Evolutionary conservation across 2,113 vertebrate genomes (phyloP).

Genomic region (Trichechus manatus): DNA sequence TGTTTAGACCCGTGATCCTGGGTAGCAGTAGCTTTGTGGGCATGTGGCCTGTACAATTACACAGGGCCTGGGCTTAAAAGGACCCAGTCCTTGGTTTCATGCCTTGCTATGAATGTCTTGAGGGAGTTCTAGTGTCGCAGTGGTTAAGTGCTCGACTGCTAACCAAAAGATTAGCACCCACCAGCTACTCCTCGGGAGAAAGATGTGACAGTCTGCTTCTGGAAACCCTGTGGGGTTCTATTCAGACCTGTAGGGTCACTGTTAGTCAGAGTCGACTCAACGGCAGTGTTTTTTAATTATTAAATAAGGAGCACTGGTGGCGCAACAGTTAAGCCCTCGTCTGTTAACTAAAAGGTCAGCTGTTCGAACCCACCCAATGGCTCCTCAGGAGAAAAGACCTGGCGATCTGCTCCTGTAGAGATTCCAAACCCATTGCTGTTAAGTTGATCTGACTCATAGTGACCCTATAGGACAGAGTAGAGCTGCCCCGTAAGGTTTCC

Average conservation of each 20-base stretch:
- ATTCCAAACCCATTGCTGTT: neutral
- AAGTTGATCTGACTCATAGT: neutral
- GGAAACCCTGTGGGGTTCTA: neutral
- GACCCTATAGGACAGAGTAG: neutral
- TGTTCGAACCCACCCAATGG: neutral
- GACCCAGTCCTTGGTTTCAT: neutral
- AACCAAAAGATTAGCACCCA: neutral
- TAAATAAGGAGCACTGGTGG: neutral
- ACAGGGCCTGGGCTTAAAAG: rapidly evolving
- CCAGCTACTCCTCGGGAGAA: neutral
- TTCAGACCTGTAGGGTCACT: neutral
- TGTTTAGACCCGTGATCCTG: neutral
- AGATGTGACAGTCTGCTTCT: neutral
- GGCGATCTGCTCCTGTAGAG: neutral
- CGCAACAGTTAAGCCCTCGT: neutral
- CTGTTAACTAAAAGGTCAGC: neutral
- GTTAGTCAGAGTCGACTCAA: neutral
- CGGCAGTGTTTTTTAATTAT: neutral
- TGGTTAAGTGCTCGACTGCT: neutral
- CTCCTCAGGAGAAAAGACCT: neutral
- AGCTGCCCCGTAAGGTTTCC: neutral
- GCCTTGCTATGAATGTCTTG: neutral
- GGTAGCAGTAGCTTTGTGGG: rapidly evolving
- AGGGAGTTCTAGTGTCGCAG: neutral
- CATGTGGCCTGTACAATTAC: rapidly evolving